Evolutionary conservation across 2,113 vertebrate genomes (phyloP).

Genomic region (Lepisosteus oculatus): DNA sequence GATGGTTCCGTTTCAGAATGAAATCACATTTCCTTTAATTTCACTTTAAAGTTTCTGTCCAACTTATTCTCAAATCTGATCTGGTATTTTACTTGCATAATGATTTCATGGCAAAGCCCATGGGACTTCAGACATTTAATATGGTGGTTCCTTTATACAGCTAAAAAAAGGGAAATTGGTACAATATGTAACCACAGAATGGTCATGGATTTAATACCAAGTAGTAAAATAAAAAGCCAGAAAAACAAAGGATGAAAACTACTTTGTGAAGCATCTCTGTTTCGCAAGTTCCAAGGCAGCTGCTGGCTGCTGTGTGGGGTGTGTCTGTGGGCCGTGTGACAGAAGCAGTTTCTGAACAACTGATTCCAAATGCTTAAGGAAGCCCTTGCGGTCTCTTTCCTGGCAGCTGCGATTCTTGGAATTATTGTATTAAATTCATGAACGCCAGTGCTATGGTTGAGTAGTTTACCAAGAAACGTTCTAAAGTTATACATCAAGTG

Average conservation of each 20-base stretch:
- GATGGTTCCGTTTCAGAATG: constrained; percentile 8
- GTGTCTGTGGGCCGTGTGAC: constrained; percentile 41
- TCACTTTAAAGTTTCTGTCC: constrained; percentile 33
- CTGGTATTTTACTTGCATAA: constrained; percentile 27
- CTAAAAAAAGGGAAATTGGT: constrained; percentile 54
- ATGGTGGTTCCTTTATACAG: constrained; percentile 50
- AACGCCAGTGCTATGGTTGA: no score
- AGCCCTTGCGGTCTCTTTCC: constrained; percentile 18
- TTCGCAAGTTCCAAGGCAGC: constrained; percentile 57
- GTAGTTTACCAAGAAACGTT: no score
- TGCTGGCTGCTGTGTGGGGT: constrained; percentile 42
- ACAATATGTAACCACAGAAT: constrained; percentile 65
- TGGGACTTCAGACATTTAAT: constrained; percentile 50
- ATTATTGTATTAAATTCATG: not conserved
- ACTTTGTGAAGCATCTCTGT: constrained; percentile 38
- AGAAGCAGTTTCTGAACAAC: constrained; percentile 29
- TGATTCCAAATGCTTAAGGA: constrained; percentile 8
- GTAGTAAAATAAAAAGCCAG: constrained; percentile 59
- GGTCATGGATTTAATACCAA: constrained; percentile 57
- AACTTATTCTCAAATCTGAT: constrained; percentile 33
- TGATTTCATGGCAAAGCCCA: constrained; percentile 39
- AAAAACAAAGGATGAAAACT: constrained; percentile 57
- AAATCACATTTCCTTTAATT: constrained; percentile 33
- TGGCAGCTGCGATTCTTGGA: constrained; percentile 23
- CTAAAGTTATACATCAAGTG: no score